Percentiles rank a stretch among this genome's conserved stretches.
phyloP scores from a whole-genome alignment of 2,888 invertebrate genomes.

The Drosophila helvetica region DNA sequence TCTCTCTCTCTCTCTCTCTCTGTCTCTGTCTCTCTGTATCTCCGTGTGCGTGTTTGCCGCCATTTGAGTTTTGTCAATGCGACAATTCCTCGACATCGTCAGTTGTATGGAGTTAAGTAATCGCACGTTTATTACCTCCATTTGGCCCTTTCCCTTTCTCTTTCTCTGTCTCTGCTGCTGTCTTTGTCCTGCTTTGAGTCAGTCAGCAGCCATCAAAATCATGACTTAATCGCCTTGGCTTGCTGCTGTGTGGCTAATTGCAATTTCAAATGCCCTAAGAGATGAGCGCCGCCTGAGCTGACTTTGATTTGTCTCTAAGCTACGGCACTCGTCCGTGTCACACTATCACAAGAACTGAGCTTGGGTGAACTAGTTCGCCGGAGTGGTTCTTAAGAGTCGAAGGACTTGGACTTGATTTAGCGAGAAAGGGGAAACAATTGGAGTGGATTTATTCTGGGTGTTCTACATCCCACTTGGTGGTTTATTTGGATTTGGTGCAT shows the following conservation, averaged over 20 bases:
- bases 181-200: not conserved
- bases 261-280: constrained; percentile 49
- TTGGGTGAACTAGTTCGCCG: not conserved
- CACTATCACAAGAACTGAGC: not conserved
- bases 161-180: not conserved
- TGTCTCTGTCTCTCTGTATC: not conserved
- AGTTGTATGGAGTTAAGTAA: constrained; percentile 39
- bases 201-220: constrained; percentile 34
- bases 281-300: constrained; percentile 39
- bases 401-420: not conserved
- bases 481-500: not conserved
- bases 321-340: constrained; percentile 18
- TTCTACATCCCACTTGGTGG: not conserved
- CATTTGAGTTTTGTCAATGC: constrained; percentile 38
- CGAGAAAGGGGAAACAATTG: not conserved
- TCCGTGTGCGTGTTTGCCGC: constrained; percentile 31
- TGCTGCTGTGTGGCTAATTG: constrained; percentile 46
- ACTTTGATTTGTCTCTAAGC: constrained; percentile 43
- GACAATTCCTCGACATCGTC: constrained; percentile 36
- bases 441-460: not conserved
- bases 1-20: constrained; percentile 1
- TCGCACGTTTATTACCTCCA: constrained; percentile 50
- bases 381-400: not conserved
- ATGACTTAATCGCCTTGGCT: constrained; percentile 49
- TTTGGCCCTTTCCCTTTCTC: constrained; percentile 26